phyloP scores from a whole-genome alignment of 2,888 invertebrate species.

The Drosophila crucigera region DNA sequence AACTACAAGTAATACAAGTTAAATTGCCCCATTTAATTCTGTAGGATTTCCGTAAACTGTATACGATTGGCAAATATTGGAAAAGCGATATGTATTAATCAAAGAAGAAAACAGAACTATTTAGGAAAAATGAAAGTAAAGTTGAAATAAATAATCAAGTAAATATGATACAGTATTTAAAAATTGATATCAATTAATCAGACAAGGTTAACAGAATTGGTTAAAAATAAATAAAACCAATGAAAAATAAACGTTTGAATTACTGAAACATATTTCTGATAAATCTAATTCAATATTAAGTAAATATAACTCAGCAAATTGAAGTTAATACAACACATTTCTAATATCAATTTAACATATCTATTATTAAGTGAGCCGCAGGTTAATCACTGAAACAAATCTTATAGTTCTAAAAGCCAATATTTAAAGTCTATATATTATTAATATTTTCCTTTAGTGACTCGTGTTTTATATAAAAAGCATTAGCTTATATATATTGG shows the following conservation, averaged over 20 bases:
- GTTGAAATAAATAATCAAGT: neutral
- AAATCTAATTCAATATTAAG: neutral
- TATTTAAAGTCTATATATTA: neutral
- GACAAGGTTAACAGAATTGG: neutral
- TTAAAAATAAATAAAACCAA: neutral
- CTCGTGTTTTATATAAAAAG: neutral
- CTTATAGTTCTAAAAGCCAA: neutral
- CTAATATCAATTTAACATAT: neutral
- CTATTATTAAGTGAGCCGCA: neutral
- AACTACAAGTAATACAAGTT: neutral
- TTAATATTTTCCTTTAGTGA: neutral
- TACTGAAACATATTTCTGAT: neutral
- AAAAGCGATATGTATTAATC: neutral
- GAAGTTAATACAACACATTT: neutral
- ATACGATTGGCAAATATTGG: neutral
- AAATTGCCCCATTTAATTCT: neutral
- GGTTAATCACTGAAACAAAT: no score
- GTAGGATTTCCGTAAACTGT: neutral
- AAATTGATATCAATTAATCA: neutral
- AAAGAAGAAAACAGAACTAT: neutral
- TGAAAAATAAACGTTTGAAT: neutral
- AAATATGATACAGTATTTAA: neutral
- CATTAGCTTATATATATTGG: no score
- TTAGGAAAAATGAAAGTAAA: neutral
- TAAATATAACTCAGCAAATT: neutral